Evolutionary conservation across 2,113 vertebrate species (phyloP).

Genomic region (western clawed frog (Xenopus tropicalis)): UCB_Xtro_10.0 CM004446.2:134863501-134864000

Average conservation of each 20-base stretch:
- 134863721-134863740: too few relatives aligned
- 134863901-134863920: conserved; percentile 2
- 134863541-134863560: too few relatives aligned
- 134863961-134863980: too few relatives aligned
- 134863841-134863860: neutral
- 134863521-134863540: too few relatives aligned
- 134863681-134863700: neutral
- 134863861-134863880: neutral
- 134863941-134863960: too few relatives aligned
- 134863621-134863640: too few relatives aligned
- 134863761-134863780: neutral
- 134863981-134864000: too few relatives aligned
- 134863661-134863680: neutral
- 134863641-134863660: neutral
- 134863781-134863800: neutral
- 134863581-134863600: too few relatives aligned
- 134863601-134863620: too few relatives aligned
- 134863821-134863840: neutral
- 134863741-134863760: neutral
- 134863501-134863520: too few relatives aligned
- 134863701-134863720: neutral
- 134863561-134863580: too few relatives aligned
- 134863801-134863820: neutral
- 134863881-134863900: neutral
- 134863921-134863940: too few relatives aligned